A percentile compares a stretch with the other conserved stretches of the same genome.
Evolutionary conservation across 2,113 vertebrate genomes (phyloP).

Genomic region (Cyrtonyx montezumae): DNA sequence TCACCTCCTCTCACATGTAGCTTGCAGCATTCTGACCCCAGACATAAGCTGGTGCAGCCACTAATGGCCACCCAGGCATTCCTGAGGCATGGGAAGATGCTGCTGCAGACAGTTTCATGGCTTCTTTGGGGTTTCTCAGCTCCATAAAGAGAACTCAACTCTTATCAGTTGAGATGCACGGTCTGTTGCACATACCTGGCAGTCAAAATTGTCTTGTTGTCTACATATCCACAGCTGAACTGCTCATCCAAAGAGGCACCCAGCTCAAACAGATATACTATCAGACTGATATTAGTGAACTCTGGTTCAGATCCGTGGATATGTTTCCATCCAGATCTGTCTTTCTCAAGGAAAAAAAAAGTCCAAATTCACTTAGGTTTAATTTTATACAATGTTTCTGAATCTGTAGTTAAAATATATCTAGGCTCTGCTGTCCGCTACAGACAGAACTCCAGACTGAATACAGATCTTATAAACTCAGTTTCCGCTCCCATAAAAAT

Average conservation of each 20-base stretch:
- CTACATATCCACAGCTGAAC: neutral
- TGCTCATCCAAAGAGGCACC: neutral
- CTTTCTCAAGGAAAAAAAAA: neutral
- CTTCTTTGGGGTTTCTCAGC: neutral
- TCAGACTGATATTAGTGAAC: neutral
- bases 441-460: neutral
- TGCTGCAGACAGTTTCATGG: neutral
- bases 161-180: neutral
- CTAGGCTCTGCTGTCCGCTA: neutral
- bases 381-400: neutral
- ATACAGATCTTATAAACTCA: neutral
- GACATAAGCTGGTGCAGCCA: neutral
- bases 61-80: neutral
- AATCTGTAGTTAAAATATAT: neutral
- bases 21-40: neutral
- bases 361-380: neutral
- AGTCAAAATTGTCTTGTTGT: neutral
- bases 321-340: neutral
- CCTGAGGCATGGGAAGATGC: neutral
- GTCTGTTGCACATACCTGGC: neutral
- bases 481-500: neutral
- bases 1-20: neutral
- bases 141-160: neutral
- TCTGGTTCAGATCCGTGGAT: neutral
- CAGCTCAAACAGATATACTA: neutral